phyloP scores from a whole-genome alignment of 2,113 vertebrate species.

The Dryoscopus gambensis region DNA sequence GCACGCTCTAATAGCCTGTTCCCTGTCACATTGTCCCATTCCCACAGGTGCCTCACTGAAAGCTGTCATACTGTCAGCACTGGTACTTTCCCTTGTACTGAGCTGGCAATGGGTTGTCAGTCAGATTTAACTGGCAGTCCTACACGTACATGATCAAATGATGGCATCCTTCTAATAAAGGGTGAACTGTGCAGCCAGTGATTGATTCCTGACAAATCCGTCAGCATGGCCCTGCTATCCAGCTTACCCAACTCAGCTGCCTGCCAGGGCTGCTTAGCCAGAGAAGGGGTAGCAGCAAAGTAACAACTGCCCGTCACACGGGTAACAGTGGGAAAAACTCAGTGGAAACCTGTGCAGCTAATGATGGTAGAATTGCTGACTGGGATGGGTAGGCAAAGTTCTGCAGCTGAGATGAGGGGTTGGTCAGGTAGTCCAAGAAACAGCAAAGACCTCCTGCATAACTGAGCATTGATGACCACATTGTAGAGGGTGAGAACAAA shows the following conservation, averaged over 20 bases:
- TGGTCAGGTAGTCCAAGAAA: neutral
- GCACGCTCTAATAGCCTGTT: neutral
- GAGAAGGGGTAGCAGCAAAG: neutral
- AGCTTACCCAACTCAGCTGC: neutral
- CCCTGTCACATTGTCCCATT: neutral
- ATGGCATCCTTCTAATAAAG: neutral
- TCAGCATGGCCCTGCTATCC: neutral
- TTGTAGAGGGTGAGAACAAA: neutral
- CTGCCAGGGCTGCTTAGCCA: neutral
- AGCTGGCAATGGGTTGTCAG: neutral
- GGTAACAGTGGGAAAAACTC: neutral
- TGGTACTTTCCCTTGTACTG: neutral
- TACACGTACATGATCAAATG: neutral
- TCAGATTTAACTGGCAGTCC: neutral
- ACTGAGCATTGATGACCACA: rapidly evolving
- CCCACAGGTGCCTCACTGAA: neutral
- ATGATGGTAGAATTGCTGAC: neutral
- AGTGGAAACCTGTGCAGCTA: neutral
- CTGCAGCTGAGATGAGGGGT: neutral
- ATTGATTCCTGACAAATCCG: neutral
- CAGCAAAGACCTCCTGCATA: neutral
- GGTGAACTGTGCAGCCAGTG: neutral
- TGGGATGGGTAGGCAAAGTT: neutral
- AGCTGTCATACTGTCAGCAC: slow-evolving; percentile 24
- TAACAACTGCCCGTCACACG: neutral